Percentiles rank a stretch among this genome's conserved stretches.
phyloP scores from a whole-genome alignment of 1,140 invertebrate genomes.

The Rhysida immarginata region DNA sequence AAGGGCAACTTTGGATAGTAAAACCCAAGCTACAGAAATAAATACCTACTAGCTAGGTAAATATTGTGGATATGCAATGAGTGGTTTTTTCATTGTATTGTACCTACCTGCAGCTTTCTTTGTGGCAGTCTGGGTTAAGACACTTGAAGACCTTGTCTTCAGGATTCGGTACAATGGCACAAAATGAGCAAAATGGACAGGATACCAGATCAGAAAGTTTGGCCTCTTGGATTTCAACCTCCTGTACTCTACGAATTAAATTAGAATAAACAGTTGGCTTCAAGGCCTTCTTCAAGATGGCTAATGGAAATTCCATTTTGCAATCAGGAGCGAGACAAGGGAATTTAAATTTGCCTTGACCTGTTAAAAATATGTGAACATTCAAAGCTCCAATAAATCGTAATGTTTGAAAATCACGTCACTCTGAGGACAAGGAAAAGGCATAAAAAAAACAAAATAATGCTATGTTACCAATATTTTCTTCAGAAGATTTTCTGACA shows the following conservation, averaged over 20 bases:
- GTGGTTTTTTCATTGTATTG: too few species aligned
- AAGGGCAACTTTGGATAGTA: too few species aligned
- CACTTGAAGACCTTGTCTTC: constrained; percentile 46
- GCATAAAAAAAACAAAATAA: background rate
- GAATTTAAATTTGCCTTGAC: background rate
- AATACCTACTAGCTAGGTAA: too few species aligned
- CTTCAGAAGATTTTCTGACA: constrained; percentile 34
- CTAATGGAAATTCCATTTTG: constrained; percentile 20
- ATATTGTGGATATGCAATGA: too few species aligned
- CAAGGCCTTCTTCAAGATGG: constrained; percentile 28
- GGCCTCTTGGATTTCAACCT: constrained; percentile 42
- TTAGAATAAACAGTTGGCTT: constrained; percentile 37
- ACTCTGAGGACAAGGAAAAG: background rate
- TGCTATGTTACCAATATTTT: constrained; percentile 36
- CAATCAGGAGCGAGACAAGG: constrained; percentile 14
- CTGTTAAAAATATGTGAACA: background rate
- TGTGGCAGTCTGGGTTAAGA: constrained; percentile 44
- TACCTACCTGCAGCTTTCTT: constrained; percentile 41
- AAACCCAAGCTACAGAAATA: too few species aligned
- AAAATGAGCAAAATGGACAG: constrained; percentile 48
- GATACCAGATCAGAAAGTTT: constrained; percentile 41
- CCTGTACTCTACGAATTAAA: constrained; percentile 36
- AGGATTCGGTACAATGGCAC: constrained; percentile 38
- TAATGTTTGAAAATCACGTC: too few species aligned
- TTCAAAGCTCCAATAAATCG: too few species aligned